phyloP scores from a whole-genome alignment of 2,888 invertebrate species.

The Drosophila stalkeri region DNA sequence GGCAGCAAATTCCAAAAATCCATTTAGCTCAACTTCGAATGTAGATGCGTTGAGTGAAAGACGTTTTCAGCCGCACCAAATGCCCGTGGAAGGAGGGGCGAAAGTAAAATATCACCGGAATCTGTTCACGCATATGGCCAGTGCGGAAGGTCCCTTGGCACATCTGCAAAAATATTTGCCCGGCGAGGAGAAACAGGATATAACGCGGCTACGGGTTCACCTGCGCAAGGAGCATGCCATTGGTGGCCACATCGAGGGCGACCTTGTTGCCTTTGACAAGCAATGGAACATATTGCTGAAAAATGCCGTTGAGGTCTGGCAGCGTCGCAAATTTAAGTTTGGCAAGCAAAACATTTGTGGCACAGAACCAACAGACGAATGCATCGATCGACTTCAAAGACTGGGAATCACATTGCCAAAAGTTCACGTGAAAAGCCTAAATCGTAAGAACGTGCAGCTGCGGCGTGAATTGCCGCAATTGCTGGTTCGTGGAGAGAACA shows the following conservation, averaged over 20 bases:
- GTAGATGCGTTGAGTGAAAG: slow-evolving; percentile 52
- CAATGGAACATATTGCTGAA: slow-evolving; percentile 96
- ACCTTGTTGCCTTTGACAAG: slow-evolving; percentile 94
- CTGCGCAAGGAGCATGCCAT: slow-evolving; percentile 90
- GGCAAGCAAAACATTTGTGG: slow-evolving; percentile 77
- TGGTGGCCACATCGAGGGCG: slow-evolving; percentile 92
- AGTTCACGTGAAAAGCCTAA: slow-evolving; percentile 86
- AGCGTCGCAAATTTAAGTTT: slow-evolving; percentile 86
- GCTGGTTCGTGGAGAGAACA: slow-evolving; percentile 91
- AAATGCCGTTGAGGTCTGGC: slow-evolving; percentile 94
- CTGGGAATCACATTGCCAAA: slow-evolving; percentile 86
- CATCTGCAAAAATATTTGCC: slow-evolving; percentile 87
- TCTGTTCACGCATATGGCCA: slow-evolving; percentile 84
- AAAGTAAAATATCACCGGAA: slow-evolving; percentile 83
- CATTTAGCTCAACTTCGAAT: not conserved
- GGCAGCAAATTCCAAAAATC: not conserved
- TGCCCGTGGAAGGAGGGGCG: slow-evolving; percentile 67
- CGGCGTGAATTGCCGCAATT: slow-evolving; percentile 89
- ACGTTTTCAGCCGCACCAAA: slow-evolving; percentile 86
- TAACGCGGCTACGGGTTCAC: slow-evolving; percentile 83
- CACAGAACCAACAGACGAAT: slow-evolving; percentile 80
- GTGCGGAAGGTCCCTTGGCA: slow-evolving; percentile 88
- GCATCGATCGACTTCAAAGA: slow-evolving; percentile 85
- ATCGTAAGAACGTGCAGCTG: slow-evolving; percentile 89
- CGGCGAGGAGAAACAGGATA: not conserved